Percentiles rank a stretch among this genome's conserved stretches.
Conservation (phyloP, 2,797 vertebrate genomes). For the Acanthiza pusilla region DNA sequence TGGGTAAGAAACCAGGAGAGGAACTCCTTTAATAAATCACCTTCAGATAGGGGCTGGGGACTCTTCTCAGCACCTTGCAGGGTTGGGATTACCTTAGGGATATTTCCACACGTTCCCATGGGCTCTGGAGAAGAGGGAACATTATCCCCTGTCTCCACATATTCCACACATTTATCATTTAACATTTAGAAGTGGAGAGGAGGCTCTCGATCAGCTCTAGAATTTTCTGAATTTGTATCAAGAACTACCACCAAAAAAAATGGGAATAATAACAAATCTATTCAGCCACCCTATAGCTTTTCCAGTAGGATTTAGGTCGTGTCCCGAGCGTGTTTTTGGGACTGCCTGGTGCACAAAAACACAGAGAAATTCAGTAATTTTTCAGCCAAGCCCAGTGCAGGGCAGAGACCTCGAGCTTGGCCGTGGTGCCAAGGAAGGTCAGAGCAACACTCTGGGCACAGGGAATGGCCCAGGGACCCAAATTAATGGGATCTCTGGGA, state of each 20-base stretch:
- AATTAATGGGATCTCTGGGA: neutral
- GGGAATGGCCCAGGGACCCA: neutral
- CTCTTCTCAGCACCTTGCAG: neutral
- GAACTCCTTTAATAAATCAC: neutral
- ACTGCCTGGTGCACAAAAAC: neutral
- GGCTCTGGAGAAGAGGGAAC: neutral
- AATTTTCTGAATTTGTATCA: neutral
- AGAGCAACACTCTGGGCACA: rapidly evolving
- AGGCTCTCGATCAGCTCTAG: neutral
- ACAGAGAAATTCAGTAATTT: neutral
- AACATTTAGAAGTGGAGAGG: neutral
- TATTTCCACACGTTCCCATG: rapidly evolving
- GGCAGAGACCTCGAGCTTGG: neutral
- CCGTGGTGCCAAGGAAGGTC: neutral
- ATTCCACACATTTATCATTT: neutral
- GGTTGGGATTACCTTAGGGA: neutral
- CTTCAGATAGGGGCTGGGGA: too few relatives aligned
- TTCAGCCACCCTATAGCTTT: neutral
- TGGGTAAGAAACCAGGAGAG: neutral
- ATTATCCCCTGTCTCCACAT: neutral
- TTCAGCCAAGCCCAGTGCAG: neutral
- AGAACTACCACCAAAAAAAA: neutral
- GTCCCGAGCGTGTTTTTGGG: neutral
- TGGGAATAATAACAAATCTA: neutral
- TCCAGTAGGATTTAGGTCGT: neutral